Conservation (phyloP, 2,888 invertebrate species). For the Chymomyza fuscimana region DNA sequence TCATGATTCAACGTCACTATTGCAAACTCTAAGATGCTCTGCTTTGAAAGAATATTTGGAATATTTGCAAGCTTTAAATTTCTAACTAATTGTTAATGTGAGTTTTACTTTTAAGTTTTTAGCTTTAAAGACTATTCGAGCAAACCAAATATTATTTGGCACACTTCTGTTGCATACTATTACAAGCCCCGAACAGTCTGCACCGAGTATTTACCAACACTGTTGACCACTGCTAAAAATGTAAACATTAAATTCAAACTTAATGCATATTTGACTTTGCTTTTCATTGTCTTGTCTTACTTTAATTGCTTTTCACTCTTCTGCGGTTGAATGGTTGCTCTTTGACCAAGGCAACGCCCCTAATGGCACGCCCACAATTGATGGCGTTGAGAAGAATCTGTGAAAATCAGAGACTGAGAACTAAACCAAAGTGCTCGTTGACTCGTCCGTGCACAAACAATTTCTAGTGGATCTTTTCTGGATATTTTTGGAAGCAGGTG, state of each 20-base stretch:
- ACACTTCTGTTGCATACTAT: no score
- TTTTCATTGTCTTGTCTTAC: slow-evolving; percentile 38
- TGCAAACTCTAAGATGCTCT: no score
- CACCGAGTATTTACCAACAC: background rate
- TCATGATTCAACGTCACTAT: no score
- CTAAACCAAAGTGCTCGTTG: background rate
- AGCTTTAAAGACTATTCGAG: no score
- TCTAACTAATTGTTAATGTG: no score
- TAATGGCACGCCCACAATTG: background rate
- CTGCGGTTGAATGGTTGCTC: slow-evolving; percentile 46
- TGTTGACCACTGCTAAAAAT: background rate
- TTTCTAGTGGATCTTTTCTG: background rate
- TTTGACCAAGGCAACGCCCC: background rate
- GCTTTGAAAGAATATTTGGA: no score
- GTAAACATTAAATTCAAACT: background rate
- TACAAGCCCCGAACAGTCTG: no score
- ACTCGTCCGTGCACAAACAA: slow-evolving; percentile 1
- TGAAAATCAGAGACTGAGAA: background rate
- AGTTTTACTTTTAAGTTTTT: no score
- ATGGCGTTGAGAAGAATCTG: background rate
- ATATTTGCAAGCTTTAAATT: no score
- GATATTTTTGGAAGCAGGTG: slow-evolving; percentile 20
- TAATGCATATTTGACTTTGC: background rate
- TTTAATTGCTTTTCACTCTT: slow-evolving; percentile 68
- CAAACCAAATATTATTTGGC: no score